Conservation (phyloP, 2,888 invertebrate species). For the Aproaerema taeniolella region DNA sequence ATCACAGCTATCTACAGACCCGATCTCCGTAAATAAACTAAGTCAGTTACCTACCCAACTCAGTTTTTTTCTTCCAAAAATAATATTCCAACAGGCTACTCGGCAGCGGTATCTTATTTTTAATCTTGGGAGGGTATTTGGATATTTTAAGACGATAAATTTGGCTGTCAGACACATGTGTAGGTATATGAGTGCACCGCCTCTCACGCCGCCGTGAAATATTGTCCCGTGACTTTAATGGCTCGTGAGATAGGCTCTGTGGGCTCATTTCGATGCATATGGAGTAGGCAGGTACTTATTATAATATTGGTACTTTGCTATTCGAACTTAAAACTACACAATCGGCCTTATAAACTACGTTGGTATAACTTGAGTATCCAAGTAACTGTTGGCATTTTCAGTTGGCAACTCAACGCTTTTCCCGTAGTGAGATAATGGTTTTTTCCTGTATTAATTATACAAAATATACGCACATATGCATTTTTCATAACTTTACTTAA, state of each 20-base stretch:
- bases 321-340: too few species aligned
- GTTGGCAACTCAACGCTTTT: too few species aligned
- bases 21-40: slow-evolving; percentile 7
- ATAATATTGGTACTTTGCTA: too few species aligned
- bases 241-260: slow-evolving; percentile 62
- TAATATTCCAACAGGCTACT: slow-evolving; percentile 45
- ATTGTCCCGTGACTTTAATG: slow-evolving; percentile 75
- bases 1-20: slow-evolving; percentile 5
- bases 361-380: too few species aligned
- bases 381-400: too few species aligned
- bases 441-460: too few species aligned
- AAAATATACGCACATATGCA: too few species aligned
- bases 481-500: too few species aligned
- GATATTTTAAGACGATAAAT: slow-evolving; percentile 74
- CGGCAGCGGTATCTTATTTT: slow-evolving; percentile 54
- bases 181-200: slow-evolving; percentile 66
- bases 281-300: slow-evolving; percentile 18
- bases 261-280: slow-evolving; percentile 50
- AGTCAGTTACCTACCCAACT: slow-evolving; percentile 16
- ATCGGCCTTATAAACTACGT: too few species aligned
- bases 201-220: slow-evolving; percentile 68
- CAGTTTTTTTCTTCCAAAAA: slow-evolving; percentile 36
- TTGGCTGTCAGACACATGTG: slow-evolving; percentile 71
- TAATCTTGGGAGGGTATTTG: slow-evolving; percentile 69
- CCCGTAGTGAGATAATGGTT: too few species aligned